phyloP scores from a whole-genome alignment of 92 coral and sea anemone species.

The Palythoa grandiflora region DNA sequence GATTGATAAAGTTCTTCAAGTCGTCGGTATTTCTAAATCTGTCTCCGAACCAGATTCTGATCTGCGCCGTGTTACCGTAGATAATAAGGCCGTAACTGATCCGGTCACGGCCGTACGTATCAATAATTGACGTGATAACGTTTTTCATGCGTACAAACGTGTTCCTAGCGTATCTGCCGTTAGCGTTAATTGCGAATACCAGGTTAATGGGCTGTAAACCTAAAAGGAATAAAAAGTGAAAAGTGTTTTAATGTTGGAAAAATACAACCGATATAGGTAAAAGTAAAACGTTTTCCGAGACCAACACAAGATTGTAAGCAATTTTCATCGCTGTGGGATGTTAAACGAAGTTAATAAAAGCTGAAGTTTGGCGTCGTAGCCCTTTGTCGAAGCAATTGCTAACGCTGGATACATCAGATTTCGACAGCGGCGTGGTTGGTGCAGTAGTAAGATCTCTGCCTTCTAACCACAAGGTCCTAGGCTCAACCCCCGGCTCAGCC shows the following conservation, averaged over 20 bases:
- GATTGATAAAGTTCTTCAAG: conserved; percentile 71
- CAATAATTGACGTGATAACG: conserved; percentile 77
- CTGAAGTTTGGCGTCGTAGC: too few relatives aligned
- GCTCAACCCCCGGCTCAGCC: too few relatives aligned
- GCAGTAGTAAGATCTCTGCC: too few relatives aligned
- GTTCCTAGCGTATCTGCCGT: conserved; percentile 69
- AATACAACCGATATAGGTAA: neutral
- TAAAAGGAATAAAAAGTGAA: conserved; percentile 1
- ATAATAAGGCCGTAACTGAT: conserved; percentile 79
- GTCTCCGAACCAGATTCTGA: conserved; percentile 74
- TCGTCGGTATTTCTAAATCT: conserved; percentile 59
- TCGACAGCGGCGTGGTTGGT: too few relatives aligned
- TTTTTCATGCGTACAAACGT: conserved; percentile 74
- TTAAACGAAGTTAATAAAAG: too few relatives aligned
- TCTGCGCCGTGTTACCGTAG: conserved; percentile 72
- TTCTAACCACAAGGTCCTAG: too few relatives aligned
- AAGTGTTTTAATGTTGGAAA: neutral
- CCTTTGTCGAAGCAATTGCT: too few relatives aligned
- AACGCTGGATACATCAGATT: too few relatives aligned
- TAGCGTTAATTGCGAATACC: conserved; percentile 83
- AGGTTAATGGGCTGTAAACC: conserved; percentile 77
- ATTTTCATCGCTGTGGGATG: too few relatives aligned
- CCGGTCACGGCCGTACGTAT: conserved; percentile 81
- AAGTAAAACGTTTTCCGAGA: too few relatives aligned
- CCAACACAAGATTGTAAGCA: too few relatives aligned